Evolutionary conservation across 2,797 vertebrate genomes (phyloP).

Genomic region (Trematomus bernacchii): DNA sequence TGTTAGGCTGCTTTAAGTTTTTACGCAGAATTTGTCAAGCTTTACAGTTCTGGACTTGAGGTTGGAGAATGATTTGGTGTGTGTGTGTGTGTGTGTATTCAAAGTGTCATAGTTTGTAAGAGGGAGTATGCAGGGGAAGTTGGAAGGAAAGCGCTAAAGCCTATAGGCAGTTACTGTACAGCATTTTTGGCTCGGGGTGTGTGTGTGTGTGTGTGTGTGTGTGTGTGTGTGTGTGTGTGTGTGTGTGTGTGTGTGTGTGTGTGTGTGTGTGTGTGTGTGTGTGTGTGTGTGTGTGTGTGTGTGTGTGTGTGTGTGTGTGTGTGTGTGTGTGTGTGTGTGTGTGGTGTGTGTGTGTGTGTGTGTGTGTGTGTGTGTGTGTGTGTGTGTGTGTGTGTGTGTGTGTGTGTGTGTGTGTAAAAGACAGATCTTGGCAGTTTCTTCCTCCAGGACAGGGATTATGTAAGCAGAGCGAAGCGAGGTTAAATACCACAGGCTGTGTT

Average conservation of each 20-base stretch:
- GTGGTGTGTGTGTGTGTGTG: too few species aligned
- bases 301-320: slow-evolving; percentile 15
- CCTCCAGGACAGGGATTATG: slow-evolving; percentile 66
- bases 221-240: too few species aligned
- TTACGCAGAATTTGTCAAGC: slow-evolving; percentile 22
- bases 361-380: slow-evolving; percentile 32
- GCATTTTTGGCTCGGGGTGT: slow-evolving; percentile 45
- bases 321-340: slow-evolving; percentile 17
- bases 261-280: too few species aligned
- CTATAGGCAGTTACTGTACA: slow-evolving; percentile 50
- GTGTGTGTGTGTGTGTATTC: slow-evolving; percentile 29
- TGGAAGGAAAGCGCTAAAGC: slow-evolving; percentile 53
- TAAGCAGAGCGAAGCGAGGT: slow-evolving; percentile 59
- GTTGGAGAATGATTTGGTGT: slow-evolving; percentile 11
- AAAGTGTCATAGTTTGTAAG: slow-evolving; percentile 28
- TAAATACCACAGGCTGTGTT: slow-evolving; percentile 48
- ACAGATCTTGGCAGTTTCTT: slow-evolving; percentile 60
- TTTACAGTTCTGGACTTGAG: slow-evolving; percentile 18
- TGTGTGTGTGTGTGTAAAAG: slow-evolving; percentile 31
- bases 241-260: too few species aligned
- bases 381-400: slow-evolving; percentile 26
- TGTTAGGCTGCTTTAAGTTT: slow-evolving; percentile 30
- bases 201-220: too few species aligned
- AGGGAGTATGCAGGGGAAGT: slow-evolving; percentile 51
- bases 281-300: slow-evolving; percentile 8